phyloP scores from a whole-genome alignment of 2,797 vertebrate genomes.

The Eleutherodactylus coqui region DNA sequence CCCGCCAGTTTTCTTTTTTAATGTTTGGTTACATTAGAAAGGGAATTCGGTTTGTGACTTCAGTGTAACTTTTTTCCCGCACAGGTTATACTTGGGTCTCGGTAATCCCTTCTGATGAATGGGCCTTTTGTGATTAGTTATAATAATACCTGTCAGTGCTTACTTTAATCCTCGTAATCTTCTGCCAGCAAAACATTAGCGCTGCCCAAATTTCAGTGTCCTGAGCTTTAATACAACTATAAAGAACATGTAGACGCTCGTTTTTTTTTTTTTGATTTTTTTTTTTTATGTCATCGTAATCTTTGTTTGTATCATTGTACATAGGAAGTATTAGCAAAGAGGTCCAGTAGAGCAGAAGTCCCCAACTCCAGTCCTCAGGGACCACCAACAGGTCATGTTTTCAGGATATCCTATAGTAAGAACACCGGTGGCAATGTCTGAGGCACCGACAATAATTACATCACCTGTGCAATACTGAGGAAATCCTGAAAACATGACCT shows the following conservation, averaged over 20 bases:
- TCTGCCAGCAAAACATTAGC: slow-evolving; percentile 9
- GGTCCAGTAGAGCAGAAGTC: too few species aligned
- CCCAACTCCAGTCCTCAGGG: too few species aligned
- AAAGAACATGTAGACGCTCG: background rate
- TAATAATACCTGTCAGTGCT: slow-evolving; percentile 1
- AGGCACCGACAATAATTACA: too few species aligned
- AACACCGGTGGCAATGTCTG: too few species aligned
- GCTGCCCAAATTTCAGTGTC: background rate
- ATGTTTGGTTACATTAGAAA: background rate
- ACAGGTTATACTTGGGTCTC: background rate
- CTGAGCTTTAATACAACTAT: background rate
- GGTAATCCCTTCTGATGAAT: background rate
- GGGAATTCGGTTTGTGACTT: background rate
- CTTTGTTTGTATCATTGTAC: too few species aligned
- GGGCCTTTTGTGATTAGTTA: background rate
- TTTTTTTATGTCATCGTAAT: too few species aligned
- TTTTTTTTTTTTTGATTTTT: too few species aligned
- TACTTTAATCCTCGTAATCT: slow-evolving; percentile 1
- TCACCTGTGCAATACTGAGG: too few species aligned
- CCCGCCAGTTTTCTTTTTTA: background rate
- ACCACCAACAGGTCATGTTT: too few species aligned
- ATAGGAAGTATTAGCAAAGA: too few species aligned
- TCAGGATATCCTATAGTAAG: too few species aligned
- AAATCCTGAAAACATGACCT: too few species aligned
- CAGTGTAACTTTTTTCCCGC: background rate